Base-by-base conservation (phyloP, 2,797 vertebrate species). In the Tachyglossus aculeatus region DNA sequence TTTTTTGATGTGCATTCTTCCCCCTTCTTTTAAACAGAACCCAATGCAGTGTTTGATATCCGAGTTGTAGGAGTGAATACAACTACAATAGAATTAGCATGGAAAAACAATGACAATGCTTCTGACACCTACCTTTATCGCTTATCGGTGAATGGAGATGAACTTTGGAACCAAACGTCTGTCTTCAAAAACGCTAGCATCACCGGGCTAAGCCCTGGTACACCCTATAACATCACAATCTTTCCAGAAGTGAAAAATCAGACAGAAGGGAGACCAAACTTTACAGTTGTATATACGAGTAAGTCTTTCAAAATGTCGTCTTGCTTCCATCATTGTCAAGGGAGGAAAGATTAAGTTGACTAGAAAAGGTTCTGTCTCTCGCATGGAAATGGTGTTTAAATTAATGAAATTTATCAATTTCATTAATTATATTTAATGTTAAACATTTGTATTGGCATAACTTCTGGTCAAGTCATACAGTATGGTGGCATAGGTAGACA, bases 251-350 rank as follows among this genome's bases (percentile, higher is more conserved):
- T 40, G 19, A 13, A 33, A 5, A 27, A 5, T 8, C 2, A 6
- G 10, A 58, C 27, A 4, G 0, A 21, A 67, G 74, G 4, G 5
- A 31, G n/a, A 7, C 5, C 47, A 47, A 0, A 48, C 18, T 51
- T 25, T 57, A 24, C 13, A 5, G 24, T 5, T 9, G 51, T 64
- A 11, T 50, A 40, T 37, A 81, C 67, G 62, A 45, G 48, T 74
- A 48, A 77, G 71, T 78, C n/a, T 60, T 37, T 24, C 5, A 19
- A 15, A 41, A 21, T 0, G 3, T 31, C 36, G 19, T 41, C 12
- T 33, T 4, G 24, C 8, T 14, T 14, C 15, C 39, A 15, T 21
- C 18, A 13, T 48, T 29, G 13, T 48, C 9, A 1, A 16, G 39
- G 62, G 14, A 51, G n/a, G 39, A 31, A 32, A 45, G 45, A 12